Evolutionary conservation across 2,888 invertebrate genomes (phyloP).

Genomic region (Hypena proboscidalis): DNA sequence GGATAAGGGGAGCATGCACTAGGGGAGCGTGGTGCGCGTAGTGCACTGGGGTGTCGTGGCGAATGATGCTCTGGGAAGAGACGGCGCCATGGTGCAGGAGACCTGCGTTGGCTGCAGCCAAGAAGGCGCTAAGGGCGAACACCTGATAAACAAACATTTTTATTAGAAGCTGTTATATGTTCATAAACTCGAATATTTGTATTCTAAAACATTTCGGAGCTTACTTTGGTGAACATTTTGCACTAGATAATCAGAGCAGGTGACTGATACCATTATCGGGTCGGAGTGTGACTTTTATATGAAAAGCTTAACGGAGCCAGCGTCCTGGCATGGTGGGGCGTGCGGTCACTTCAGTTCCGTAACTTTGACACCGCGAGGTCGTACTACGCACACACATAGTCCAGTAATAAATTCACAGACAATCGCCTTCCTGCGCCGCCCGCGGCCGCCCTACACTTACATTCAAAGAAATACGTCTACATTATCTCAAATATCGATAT

Average conservation of each 20-base stretch:
- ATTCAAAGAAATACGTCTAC: constrained; percentile 32
- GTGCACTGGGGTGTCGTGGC: constrained; percentile 74
- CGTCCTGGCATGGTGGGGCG: constrained; percentile 75
- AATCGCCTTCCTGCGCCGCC: constrained; percentile 52
- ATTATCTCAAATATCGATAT: constrained; percentile 46
- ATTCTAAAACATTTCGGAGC: constrained; percentile 20
- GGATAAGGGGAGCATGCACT: constrained; percentile 54
- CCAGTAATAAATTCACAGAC: constrained; percentile 58
- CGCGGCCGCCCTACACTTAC: constrained; percentile 33
- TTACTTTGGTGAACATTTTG: constrained; percentile 85
- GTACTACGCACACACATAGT: constrained; percentile 66
- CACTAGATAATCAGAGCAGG: constrained; percentile 78
- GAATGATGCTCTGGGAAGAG: constrained; percentile 82
- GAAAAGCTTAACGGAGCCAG: constrained; percentile 80
- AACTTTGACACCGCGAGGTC: constrained; percentile 85
- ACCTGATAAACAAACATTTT: constrained; percentile 55
- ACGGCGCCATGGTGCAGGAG: constrained; percentile 80
- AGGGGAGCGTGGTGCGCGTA: constrained; percentile 63
- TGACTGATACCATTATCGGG: constrained; percentile 82
- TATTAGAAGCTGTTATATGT: constrained; percentile 9
- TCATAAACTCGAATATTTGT: constrained; percentile 7
- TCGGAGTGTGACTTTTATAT: constrained; percentile 80
- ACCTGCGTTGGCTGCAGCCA: constrained; percentile 84
- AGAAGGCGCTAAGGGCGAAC: constrained; percentile 75
- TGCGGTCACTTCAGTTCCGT: constrained; percentile 82